These are phyloP conservation scores for Eremobia ochroleuca DNA, from an alignment of 2,888 invertebrate species.

Conservation along the genomic window DNA sequence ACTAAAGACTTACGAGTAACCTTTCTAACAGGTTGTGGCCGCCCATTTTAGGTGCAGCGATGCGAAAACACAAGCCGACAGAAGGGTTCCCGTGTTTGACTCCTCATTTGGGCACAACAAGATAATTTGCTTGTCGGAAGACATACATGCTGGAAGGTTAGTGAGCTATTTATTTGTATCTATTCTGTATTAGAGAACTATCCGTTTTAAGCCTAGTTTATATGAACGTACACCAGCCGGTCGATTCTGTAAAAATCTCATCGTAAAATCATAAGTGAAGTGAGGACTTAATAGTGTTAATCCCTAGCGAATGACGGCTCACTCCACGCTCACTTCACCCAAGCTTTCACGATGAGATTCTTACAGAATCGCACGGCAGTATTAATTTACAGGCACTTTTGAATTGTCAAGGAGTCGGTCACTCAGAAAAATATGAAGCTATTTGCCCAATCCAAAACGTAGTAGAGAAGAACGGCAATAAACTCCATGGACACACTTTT, in stretches of 20 bases:
- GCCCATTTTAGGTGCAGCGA: slow-evolving; percentile 75
- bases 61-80: slow-evolving; percentile 77
- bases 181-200: neutral
- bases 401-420: neutral
- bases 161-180: neutral
- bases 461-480: neutral
- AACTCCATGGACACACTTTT: neutral
- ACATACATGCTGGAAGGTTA: slow-evolving; percentile 53
- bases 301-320: too few species aligned
- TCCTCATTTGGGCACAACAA: slow-evolving; percentile 78
- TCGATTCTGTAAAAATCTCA: too few species aligned
- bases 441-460: too few species aligned
- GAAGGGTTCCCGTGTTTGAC: slow-evolving; percentile 77
- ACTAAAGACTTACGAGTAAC: slow-evolving; percentile 63
- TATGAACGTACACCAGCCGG: too few species aligned
- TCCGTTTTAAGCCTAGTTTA: neutral
- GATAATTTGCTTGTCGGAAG: slow-evolving; percentile 71
- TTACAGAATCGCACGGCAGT: too few species aligned
- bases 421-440: neutral
- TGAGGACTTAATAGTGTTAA: too few species aligned
- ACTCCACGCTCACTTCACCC: too few species aligned
- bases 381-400: neutral
- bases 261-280: too few species aligned
- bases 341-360: too few species aligned
- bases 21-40: slow-evolving; percentile 59